Evolutionary conservation across 1,140 invertebrate species (phyloP).

Genomic region (Drosophila takahashii): DNA sequence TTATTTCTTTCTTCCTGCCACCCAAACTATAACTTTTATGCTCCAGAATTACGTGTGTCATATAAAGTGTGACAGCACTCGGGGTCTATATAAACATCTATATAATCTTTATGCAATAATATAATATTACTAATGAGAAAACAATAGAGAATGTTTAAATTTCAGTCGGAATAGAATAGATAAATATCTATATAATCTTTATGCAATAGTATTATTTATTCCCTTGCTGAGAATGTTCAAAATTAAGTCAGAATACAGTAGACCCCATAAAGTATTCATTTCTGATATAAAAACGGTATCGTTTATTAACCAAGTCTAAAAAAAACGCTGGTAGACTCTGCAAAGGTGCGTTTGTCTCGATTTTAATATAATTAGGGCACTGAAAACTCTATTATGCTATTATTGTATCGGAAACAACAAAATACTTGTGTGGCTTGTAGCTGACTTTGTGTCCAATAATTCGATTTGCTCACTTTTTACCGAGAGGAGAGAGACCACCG

Average conservation of each 20-base stretch:
- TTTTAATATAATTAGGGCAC: constrained; percentile 54
- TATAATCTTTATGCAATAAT: too few species aligned
- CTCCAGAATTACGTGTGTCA: neutral
- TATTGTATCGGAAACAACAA: constrained; percentile 39
- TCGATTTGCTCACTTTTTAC: constrained; percentile 62
- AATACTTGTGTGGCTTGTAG: constrained; percentile 2
- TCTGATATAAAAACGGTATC: neutral
- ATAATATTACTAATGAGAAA: too few species aligned
- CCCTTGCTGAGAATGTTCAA: too few species aligned
- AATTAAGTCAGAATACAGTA: too few species aligned
- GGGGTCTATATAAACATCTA: too few species aligned
- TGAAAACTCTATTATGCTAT: constrained; percentile 54
- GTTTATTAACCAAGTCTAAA: neutral
- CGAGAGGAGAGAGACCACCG: constrained; percentile 15
- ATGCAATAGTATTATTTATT: too few species aligned
- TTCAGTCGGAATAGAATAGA: too few species aligned
- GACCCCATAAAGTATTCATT: too few species aligned
- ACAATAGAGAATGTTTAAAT: too few species aligned
- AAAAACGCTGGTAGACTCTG: neutral
- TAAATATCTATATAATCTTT: too few species aligned
- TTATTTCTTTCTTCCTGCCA: neutral
- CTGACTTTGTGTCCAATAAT: constrained; percentile 60
- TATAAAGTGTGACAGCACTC: neutral
- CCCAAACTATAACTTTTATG: neutral
- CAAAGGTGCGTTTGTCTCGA: constrained; percentile 15